Evolutionary conservation across 2,113 vertebrate genomes (phyloP).

Genomic region (Thalassoma bifasciatum): DNA sequence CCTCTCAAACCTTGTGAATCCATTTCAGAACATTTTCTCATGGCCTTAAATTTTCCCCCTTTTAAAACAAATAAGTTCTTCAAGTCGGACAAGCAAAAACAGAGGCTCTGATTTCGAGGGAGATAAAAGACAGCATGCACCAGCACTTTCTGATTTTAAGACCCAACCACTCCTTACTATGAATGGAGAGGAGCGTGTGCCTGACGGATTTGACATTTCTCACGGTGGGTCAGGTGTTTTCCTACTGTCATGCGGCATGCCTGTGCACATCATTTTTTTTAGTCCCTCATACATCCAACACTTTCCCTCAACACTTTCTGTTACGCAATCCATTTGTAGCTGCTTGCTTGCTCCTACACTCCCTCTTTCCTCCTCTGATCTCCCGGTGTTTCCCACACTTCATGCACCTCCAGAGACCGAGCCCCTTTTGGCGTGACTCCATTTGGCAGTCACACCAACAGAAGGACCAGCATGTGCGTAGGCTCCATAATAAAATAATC

Average conservation of each 20-base stretch:
- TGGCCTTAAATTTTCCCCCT: constrained; percentile 48
- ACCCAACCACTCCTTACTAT: constrained; percentile 31
- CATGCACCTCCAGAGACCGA: constrained; percentile 63
- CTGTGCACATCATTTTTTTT: constrained; percentile 52
- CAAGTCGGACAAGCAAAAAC: constrained; percentile 49
- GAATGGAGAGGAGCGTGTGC: constrained; percentile 56
- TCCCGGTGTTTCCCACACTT: constrained; percentile 73
- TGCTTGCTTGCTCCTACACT: constrained; percentile 48
- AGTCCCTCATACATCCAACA: constrained; percentile 23
- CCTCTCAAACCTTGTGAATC: constrained; percentile 70
- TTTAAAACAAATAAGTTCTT: constrained; percentile 61
- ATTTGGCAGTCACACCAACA: constrained; percentile 66
- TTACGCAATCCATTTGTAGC: constrained; percentile 54
- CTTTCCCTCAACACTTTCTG: constrained; percentile 21
- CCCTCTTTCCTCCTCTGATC: constrained; percentile 24
- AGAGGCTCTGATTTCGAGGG: constrained; percentile 43
- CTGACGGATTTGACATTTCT: constrained; percentile 58
- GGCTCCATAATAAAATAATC: constrained; percentile 77
- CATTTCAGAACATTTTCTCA: constrained; percentile 68
- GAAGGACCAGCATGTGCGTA: constrained; percentile 68
- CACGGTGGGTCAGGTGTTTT: constrained; percentile 71
- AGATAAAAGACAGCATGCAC: constrained; percentile 34
- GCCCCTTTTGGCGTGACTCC: constrained; percentile 67
- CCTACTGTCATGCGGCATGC: constrained; percentile 40
- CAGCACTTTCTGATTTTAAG: constrained; percentile 30